A percentile compares a stretch with the other conserved stretches of the same genome.
These are phyloP conservation scores for rabbit (Oryctolagus cuniculus) DNA, from an alignment of 2,113 vertebrate species.

Conservation along the genomic window mOryCun1.1 NC_091449.1:61719501-61720000, in stretches of 20 bases:
- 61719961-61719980: background rate
- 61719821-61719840: background rate
- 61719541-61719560: background rate
- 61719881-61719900: background rate
- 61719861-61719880: background rate
- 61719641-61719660: background rate
- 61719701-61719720: background rate
- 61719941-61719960: background rate
- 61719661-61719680: constrained; percentile 3
- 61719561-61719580: background rate
- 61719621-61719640: background rate
- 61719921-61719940: background rate
- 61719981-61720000: background rate
- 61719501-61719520: background rate
- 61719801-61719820: background rate
- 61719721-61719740: background rate
- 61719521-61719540: background rate
- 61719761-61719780: background rate
- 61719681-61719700: background rate
- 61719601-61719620: constrained; percentile 9
- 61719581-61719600: background rate
- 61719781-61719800: background rate
- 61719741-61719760: background rate
- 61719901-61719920: background rate
- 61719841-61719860: background rate